Evolutionary conservation across 2,113 vertebrate species (phyloP).

Genomic region (Nannobrachium achirus): DNA sequence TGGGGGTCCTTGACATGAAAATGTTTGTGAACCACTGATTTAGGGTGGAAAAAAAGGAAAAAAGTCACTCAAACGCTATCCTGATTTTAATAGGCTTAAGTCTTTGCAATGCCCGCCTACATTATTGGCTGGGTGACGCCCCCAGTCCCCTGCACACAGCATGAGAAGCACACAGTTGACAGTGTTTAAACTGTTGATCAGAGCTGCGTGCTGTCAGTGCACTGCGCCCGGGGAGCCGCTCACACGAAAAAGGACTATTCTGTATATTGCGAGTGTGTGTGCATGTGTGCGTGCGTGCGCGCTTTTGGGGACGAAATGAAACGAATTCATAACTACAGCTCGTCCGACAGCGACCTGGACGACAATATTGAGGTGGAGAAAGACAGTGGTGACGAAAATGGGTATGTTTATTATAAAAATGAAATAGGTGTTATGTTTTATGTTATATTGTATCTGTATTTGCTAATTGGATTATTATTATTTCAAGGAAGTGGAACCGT

Average conservation of each 20-base stretch:
- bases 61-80: slow-evolving; percentile 30
- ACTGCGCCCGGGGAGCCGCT: slow-evolving; percentile 15
- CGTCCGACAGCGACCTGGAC: slow-evolving; percentile 94
- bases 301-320: slow-evolving; percentile 79
- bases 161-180: slow-evolving; percentile 42
- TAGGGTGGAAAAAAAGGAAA: background rate
- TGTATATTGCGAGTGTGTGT: background rate
- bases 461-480: background rate
- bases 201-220: slow-evolving; percentile 35
- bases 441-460: too few species aligned
- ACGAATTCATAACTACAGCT: slow-evolving; percentile 90
- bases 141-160: slow-evolving; percentile 10
- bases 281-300: background rate
- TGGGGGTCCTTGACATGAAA: too few species aligned
- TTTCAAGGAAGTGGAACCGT: background rate
- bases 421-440: too few species aligned
- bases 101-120: slow-evolving; percentile 28
- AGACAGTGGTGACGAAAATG: slow-evolving; percentile 91
- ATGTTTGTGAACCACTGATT: background rate
- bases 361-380: slow-evolving; percentile 94
- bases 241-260: background rate
- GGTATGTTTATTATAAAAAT: slow-evolving; percentile 72
- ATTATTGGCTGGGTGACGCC: slow-evolving; percentile 21
- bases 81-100: slow-evolving; percentile 45
- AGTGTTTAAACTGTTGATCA: slow-evolving; percentile 38